These are phyloP conservation scores for Margarornis squamiger DNA, from an alignment of 2,797 vertebrate species.

Conservation along the genomic window DNA sequence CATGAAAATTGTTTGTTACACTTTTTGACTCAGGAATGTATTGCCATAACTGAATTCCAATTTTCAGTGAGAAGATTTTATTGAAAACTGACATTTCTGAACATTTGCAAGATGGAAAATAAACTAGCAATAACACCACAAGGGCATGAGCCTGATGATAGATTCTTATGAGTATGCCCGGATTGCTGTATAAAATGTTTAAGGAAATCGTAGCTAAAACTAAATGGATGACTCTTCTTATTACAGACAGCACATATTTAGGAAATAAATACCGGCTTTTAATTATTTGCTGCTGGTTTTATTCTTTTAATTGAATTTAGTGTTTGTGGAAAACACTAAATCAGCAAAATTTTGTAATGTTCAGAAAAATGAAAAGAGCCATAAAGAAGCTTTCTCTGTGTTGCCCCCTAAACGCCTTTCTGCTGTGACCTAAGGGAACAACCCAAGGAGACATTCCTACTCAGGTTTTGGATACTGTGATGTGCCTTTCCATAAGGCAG, in stretches of 20 bases:
- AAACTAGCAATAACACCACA: background rate
- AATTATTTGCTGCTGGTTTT: background rate
- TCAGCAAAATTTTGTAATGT: background rate
- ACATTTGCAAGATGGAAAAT: background rate
- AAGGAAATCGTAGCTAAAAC: background rate
- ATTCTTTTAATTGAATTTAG: background rate
- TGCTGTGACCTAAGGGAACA: background rate
- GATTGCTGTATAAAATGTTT: background rate
- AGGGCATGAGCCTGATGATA: background rate
- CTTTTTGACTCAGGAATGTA: background rate
- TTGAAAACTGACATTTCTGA: conserved; percentile 14
- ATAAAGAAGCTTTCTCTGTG: background rate
- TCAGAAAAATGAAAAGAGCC: background rate
- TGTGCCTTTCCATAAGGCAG: background rate
- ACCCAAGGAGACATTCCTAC: background rate
- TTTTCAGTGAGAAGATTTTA: conserved; percentile 8
- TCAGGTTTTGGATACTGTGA: background rate
- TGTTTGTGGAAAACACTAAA: background rate
- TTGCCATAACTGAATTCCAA: background rate
- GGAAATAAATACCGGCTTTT: background rate
- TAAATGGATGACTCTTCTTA: background rate
- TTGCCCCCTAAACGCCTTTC: background rate
- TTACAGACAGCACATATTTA: background rate
- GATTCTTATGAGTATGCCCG: background rate
- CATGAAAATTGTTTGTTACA: background rate